Conservation (phyloP, 2,888 invertebrate genomes). For the Tachina grossa region DNA sequence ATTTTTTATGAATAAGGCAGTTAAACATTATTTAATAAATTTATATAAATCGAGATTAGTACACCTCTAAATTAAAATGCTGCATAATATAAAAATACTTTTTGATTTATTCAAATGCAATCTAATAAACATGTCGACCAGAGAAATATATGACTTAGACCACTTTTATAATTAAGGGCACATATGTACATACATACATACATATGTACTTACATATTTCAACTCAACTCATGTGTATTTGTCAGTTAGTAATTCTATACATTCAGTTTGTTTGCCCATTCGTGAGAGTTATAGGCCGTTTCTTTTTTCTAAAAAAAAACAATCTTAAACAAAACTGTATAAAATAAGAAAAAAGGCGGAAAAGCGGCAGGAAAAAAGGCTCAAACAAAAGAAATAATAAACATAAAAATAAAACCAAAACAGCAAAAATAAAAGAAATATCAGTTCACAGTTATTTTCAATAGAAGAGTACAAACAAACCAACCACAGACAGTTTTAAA, state of each 20-base stretch:
- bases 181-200: too few species aligned
- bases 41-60: too few species aligned
- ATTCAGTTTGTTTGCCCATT: background rate
- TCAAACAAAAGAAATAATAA: background rate
- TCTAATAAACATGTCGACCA: too few species aligned
- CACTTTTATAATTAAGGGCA: too few species aligned
- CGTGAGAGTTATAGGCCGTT: background rate
- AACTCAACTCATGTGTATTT: conserved; percentile 19
- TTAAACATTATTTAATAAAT: too few species aligned
- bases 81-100: too few species aligned
- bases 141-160: too few species aligned
- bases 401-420: conserved; percentile 9
- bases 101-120: too few species aligned
- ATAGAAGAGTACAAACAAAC: background rate
- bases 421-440: background rate
- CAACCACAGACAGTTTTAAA: background rate
- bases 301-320: background rate
- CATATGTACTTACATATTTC: too few species aligned
- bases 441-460: conserved; percentile 12
- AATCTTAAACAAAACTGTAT: background rate
- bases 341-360: conserved; percentile 1
- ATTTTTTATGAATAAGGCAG: too few species aligned
- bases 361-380: conserved; percentile 19
- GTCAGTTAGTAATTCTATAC: conserved; percentile 4
- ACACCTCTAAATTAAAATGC: too few species aligned